These are phyloP conservation scores for Rhinichthys klamathensis DNA, from an alignment of 2,113 vertebrate species.

Conservation along the genomic window DNA sequence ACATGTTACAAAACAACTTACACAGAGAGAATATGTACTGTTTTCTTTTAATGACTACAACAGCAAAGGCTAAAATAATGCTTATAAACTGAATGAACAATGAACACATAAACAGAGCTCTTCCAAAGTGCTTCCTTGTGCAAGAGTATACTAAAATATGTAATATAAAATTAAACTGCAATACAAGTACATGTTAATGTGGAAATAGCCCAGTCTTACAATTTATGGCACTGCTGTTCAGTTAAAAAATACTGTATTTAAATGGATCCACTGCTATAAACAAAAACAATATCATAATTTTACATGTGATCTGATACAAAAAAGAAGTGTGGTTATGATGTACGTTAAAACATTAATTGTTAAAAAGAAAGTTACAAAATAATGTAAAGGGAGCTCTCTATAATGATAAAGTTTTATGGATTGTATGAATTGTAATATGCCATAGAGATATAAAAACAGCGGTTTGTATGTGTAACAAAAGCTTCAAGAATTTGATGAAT, in stretches of 20 bases:
- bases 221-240: slow-evolving; percentile 53
- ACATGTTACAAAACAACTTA: background rate
- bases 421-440: slow-evolving; percentile 33
- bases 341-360: slow-evolving; percentile 10
- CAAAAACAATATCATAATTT: slow-evolving; percentile 40
- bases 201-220: slow-evolving; percentile 52
- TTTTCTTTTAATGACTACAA: slow-evolving; percentile 75
- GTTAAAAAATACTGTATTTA: slow-evolving; percentile 56
- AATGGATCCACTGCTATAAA: slow-evolving; percentile 56
- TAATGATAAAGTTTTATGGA: background rate
- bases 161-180: slow-evolving; percentile 58
- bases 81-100: slow-evolving; percentile 68
- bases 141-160: slow-evolving; percentile 65
- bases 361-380: slow-evolving; percentile 16
- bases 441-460: slow-evolving; percentile 31
- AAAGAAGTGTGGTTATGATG: slow-evolving; percentile 54
- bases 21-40: slow-evolving; percentile 9
- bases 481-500: background rate
- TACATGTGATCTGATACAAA: slow-evolving; percentile 30
- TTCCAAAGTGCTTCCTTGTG: slow-evolving; percentile 72
- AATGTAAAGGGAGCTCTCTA: background rate
- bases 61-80: slow-evolving; percentile 69
- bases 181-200: slow-evolving; percentile 64
- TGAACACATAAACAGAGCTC: slow-evolving; percentile 59
- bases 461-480: slow-evolving; percentile 37